A percentile compares a stretch with the other conserved stretches of the same genome.
phyloP scores from a whole-genome alignment of 2,113 vertebrate genomes.

The Scomber colias region DNA sequence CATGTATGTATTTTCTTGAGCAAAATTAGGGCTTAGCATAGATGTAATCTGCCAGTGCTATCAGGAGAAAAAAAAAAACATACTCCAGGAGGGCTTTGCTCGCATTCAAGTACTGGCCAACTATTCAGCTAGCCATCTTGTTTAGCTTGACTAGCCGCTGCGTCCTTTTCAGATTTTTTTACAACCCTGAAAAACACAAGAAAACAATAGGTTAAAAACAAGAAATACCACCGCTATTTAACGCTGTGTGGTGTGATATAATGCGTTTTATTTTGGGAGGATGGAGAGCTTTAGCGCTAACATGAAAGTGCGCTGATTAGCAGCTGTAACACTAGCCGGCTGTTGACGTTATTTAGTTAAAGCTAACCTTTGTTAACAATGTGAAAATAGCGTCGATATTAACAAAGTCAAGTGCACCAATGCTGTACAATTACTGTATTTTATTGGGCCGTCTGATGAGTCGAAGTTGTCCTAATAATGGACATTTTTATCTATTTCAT shows the following conservation, averaged over 20 bases:
- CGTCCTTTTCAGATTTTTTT: slow-evolving; percentile 60
- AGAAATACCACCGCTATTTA: neutral
- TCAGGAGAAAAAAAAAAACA: slow-evolving; percentile 37
- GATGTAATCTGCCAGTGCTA: slow-evolving; percentile 26
- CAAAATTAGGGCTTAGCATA: slow-evolving; percentile 26
- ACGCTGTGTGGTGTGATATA: too few species aligned
- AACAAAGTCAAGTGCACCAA: accelerated
- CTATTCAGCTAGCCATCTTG: slow-evolving; percentile 70
- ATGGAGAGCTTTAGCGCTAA: neutral
- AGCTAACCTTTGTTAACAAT: slow-evolving; percentile 7
- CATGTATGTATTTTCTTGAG: slow-evolving; percentile 11
- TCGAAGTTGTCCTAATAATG: accelerated
- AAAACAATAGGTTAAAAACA: neutral
- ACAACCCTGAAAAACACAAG: slow-evolving; percentile 60
- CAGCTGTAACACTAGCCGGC: neutral
- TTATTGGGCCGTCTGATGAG: accelerated
- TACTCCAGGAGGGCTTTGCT: slow-evolving; percentile 41
- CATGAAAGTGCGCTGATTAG: neutral
- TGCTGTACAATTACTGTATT: accelerated
- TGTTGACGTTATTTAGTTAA: neutral
- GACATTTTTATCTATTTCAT: neutral
- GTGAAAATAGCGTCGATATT: neutral
- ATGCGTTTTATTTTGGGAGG: too few species aligned
- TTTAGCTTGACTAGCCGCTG: slow-evolving; percentile 55
- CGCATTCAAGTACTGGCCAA: slow-evolving; percentile 48